Percentiles rank a stretch among this genome's conserved stretches.
Evolutionary conservation across 2,797 vertebrate species (phyloP).

Genomic region (Labeo calbasu): DNA sequence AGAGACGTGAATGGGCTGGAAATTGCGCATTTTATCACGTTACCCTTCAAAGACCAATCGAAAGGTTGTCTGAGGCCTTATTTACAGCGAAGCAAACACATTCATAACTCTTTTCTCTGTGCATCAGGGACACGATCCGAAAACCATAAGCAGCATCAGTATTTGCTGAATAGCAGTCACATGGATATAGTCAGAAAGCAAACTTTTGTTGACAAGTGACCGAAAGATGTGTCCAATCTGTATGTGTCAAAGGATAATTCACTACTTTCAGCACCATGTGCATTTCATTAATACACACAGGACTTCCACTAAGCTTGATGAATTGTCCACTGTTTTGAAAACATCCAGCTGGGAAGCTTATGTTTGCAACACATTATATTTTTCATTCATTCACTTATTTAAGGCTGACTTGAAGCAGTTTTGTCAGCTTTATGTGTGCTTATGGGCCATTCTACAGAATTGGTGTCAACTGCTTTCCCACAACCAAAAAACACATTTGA

Average conservation of each 20-base stretch:
- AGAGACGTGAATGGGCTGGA: neutral
- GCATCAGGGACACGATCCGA: neutral
- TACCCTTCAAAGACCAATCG: constrained; percentile 9
- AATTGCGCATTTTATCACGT: constrained; percentile 35
- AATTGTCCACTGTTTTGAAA: constrained; percentile 12
- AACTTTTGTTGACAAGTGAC: neutral
- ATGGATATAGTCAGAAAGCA: constrained; percentile 13
- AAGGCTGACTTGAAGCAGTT: neutral
- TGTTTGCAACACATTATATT: neutral
- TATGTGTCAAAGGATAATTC: constrained; percentile 22
- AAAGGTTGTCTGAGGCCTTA: neutral
- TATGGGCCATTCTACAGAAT: too few relatives aligned
- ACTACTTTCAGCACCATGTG: constrained; percentile 17
- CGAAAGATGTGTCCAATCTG: neutral
- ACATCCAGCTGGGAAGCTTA: constrained; percentile 11
- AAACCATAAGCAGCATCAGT: constrained; percentile 10
- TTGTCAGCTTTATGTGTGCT: neutral
- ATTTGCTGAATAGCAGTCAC: constrained; percentile 14
- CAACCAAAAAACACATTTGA: too few relatives aligned
- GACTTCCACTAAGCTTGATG: constrained; percentile 19
- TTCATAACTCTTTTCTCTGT: constrained; percentile 30
- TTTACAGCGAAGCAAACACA: constrained; percentile 19
- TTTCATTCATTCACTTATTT: neutral
- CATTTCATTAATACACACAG: neutral
- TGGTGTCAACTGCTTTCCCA: too few relatives aligned